phyloP scores from a whole-genome alignment of 2,113 vertebrate genomes.

The Alexandromys fortis region DNA sequence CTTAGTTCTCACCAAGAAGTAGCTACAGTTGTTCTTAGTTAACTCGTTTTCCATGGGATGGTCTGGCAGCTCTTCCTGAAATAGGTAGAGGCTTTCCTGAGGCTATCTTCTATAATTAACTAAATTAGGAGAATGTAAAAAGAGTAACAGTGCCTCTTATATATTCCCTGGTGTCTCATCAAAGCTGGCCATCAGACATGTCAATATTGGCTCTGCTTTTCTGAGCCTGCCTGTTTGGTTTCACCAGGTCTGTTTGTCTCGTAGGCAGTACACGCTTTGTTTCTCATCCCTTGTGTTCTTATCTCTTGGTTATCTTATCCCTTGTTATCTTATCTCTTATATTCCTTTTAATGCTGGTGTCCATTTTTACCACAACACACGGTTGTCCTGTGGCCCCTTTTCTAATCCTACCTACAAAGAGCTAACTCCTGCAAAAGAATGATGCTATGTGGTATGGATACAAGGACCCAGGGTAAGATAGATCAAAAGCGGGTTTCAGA shows the following conservation, averaged over 20 bases:
- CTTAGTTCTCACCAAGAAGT: background rate
- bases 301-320: background rate
- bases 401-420: background rate
- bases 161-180: background rate
- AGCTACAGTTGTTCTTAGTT: background rate
- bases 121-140: background rate
- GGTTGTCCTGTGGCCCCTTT: background rate
- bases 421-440: background rate
- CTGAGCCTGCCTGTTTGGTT: background rate
- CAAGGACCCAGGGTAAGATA: background rate
- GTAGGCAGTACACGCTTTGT: background rate
- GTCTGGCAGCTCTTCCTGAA: background rate
- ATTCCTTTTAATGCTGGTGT: background rate
- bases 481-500: background rate
- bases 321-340: background rate
- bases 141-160: too few species aligned
- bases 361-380: background rate
- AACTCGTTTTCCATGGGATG: background rate
- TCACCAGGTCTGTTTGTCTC: background rate
- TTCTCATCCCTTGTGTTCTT: background rate
- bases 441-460: background rate
- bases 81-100: background rate
- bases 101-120: background rate
- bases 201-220: background rate
- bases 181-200: background rate